Base-by-base conservation (phyloP, 2,888 invertebrate species). In the Spilarctia lutea region DNA sequence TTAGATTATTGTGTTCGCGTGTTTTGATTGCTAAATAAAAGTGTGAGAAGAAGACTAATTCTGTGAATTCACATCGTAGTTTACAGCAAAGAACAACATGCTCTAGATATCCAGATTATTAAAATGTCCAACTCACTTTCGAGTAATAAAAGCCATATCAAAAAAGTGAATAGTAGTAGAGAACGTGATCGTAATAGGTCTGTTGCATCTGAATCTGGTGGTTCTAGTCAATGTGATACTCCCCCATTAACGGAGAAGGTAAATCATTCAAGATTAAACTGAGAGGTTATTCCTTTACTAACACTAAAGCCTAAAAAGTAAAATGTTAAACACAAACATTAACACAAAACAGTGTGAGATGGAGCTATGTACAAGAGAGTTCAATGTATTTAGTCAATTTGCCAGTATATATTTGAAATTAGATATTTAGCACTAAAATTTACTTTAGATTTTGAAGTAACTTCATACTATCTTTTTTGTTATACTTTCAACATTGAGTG, bases 191-290 rank as follows among this genome's bases (percentile, higher is more conserved):
- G 92, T 91, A 94, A 91, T 80, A 95, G 93, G 79, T 88, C 93
- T 7, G 88, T 93, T 45, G 90, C 93, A 27, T 94, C 95, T 2
- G 96, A 96, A 84, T 95, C 96, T 35, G 96, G 95, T 10, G 95
- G 95, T 39, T 94, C 96, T 73, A 96, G 95, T 83, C 95, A 96
- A 81, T 95, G 95, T 81, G 96, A 96, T 83, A 95, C 94, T 42
- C 94, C 96, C 20, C 95, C 96, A 18, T 89, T 94, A 52, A 90
- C 87, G 69, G 96, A 96, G 81, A 96, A 95, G 94, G 96, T 94
- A 91, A 85, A 78, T n/a, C n/a, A 52, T 33, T 52, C 13, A 11
- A 16, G 7, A 20, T 20, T 45, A 48, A 4, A 20, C 52, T 52
- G 2, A 52, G 10, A 20, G 11, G 33, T 33, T 35, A 33, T 52